Percentiles rank a stretch among this genome's conserved stretches.
Conservation (phyloP, 23 tunicate genomes). For the Halocynthia roretzi region DNA sequence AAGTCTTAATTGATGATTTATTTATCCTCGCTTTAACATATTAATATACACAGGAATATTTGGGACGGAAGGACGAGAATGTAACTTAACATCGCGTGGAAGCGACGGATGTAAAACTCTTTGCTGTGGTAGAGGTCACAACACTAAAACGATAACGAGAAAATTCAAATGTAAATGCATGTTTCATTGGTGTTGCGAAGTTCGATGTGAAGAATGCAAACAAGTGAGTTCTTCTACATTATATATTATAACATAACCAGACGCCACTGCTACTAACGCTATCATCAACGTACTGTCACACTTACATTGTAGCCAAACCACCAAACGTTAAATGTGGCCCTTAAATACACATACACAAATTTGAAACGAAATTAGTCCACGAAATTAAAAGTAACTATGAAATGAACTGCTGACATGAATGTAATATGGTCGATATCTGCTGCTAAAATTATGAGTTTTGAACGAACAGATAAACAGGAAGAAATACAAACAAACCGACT, state of each 20-base stretch:
- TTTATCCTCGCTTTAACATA: background rate
- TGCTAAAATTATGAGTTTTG: too few relatives aligned
- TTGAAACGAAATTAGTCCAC: too few relatives aligned
- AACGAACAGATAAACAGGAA: too few relatives aligned
- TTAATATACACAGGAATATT: conserved; percentile 29
- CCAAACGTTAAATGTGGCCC: too few relatives aligned
- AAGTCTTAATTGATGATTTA: too few relatives aligned
- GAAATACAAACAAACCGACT: too few relatives aligned
- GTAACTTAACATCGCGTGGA: conserved; percentile 67
- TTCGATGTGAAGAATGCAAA: conserved; percentile 40
- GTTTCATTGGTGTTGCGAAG: conserved; percentile 79
- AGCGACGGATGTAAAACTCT: conserved; percentile 53
- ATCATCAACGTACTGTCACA: too few relatives aligned
- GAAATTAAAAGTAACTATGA: too few relatives aligned
- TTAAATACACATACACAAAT: too few relatives aligned
- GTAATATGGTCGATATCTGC: too few relatives aligned
- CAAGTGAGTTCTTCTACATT: conserved; percentile 1
- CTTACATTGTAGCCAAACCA: too few relatives aligned
- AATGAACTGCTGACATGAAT: too few relatives aligned
- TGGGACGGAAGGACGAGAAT: conserved; percentile 73
- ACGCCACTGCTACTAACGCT: background rate
- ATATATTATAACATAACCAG: background rate
- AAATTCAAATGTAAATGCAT: conserved; percentile 43
- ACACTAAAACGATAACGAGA: conserved; percentile 33
- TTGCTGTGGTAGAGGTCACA: conserved; percentile 82